Base-by-base conservation (phyloP, 1,140 invertebrate genomes). In the Drosophila albomicans region DNA sequence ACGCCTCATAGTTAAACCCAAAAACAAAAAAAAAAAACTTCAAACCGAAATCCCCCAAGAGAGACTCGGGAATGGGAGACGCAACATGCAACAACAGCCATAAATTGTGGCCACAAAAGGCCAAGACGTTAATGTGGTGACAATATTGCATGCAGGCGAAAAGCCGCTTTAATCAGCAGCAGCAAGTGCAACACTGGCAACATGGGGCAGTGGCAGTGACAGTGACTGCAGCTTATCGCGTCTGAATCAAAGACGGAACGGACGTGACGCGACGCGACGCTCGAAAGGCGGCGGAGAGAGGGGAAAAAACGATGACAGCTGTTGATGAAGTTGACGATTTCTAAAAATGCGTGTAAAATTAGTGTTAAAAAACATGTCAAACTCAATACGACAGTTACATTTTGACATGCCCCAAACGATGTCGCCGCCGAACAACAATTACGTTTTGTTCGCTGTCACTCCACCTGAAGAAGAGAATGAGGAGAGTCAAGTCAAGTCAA, bases 301-400 rank as follows among this genome's bases (percentile, higher is more conserved):
- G 20, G n/a, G 11, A 3, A 78, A 81, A 79, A 88, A 85, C 81
- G 84, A 84, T 88, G 85, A 89, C 84, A 89, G 84, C 85, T 81
- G 84, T 64, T 88, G 84, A 88, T 89, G 84, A 89, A 88, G 85
- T 85, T 89, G 85, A 89, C 85, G 85, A 89, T 89, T 90, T 89
- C 85, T 89, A 89, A 89, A 89, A 85, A 89, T 89, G 85, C 85
- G 84, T 89, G 85, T 89, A 89, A 89, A 89, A 89, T 89, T 85
- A 85, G 85, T 89, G 85, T 89, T 89, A 81, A 89, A 85, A 89
- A 89, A 89, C 85, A 89, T 89, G 85, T 89, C 85, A 89, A 79
- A 89, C 81, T 54, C 84, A 87, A 89, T 85, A 69, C 71, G 85
- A 89, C 85, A 89, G 86, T 88, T 85, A 89, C 78, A 78, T 88